A percentile compares a stretch with the other conserved stretches of the same genome.
These are phyloP conservation scores for Dendroctonus ponderosae DNA, from an alignment of 1,140 invertebrate species.

Conservation along the genomic window DNA sequence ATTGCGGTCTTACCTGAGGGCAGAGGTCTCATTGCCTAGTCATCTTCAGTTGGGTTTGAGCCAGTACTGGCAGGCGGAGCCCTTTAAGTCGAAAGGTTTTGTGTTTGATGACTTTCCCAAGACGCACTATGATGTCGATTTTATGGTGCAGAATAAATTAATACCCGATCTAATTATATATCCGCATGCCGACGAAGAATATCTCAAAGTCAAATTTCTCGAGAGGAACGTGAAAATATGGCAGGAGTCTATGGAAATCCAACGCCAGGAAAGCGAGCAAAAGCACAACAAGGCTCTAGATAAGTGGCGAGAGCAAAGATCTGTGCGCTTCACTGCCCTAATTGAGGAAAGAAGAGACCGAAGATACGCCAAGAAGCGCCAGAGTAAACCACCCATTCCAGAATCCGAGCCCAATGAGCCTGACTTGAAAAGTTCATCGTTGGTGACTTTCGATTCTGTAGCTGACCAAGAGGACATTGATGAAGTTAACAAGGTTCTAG, in stretches of 20 bases:
- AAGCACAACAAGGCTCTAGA: conserved; percentile 41
- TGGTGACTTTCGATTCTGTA: conserved; percentile 44
- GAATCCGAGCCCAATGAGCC: conserved; percentile 20
- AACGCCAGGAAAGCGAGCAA: conserved; percentile 47
- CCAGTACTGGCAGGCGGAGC: conserved; percentile 54
- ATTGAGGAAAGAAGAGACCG: conserved; percentile 37
- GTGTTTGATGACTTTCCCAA: conserved; percentile 60
- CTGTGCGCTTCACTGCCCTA: conserved; percentile 40
- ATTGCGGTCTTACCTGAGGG: conserved; percentile 49
- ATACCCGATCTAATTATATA: conserved; percentile 59
- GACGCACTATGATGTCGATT: conserved; percentile 52
- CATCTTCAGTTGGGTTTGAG: conserved; percentile 51
- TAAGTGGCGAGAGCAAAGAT: conserved; percentile 37
- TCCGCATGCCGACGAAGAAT: conserved; percentile 47
- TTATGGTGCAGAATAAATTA: conserved; percentile 51
- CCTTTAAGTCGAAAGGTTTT: conserved; percentile 52
- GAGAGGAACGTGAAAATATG: conserved; percentile 45
- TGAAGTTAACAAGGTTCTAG: conserved; percentile 40
- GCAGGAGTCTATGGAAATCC: conserved; percentile 38
- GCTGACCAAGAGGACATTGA: conserved; percentile 44
- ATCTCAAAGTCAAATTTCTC: conserved; percentile 46
- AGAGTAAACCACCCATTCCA: conserved; percentile 21
- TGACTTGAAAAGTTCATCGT: conserved; percentile 28
- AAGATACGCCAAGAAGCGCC: conserved; percentile 37
- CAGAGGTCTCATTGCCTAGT: conserved; percentile 47